These are phyloP conservation scores for Entelurus aequoreus DNA, from an alignment of 2,113 vertebrate species.

Conservation along the genomic window DNA sequence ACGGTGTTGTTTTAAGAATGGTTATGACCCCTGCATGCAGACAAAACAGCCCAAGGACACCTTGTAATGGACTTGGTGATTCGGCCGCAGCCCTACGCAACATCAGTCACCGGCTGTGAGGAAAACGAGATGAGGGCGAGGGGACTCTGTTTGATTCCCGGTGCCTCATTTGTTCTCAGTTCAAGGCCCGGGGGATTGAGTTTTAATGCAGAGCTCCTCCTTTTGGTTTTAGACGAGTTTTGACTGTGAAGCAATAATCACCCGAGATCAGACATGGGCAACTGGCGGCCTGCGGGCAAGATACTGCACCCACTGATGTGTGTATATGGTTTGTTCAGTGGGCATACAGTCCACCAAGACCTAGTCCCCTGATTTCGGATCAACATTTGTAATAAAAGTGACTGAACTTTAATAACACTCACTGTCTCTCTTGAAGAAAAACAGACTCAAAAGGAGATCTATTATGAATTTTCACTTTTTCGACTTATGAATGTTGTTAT, in stretches of 20 bases:
- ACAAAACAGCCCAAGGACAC: constrained; percentile 37
- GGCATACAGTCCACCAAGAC: too few relatives aligned
- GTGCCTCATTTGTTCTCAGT: constrained; percentile 37
- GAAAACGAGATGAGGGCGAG: background rate
- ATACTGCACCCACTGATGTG: too few relatives aligned
- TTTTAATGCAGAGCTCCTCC: constrained; percentile 38
- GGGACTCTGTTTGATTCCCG: constrained; percentile 46
- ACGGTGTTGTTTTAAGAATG: constrained; percentile 41
- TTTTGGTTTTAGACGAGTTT: constrained; percentile 40
- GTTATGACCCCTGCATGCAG: constrained; percentile 40
- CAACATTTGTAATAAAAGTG: too few relatives aligned
- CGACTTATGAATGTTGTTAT: too few relatives aligned
- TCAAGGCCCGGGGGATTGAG: constrained; percentile 39
- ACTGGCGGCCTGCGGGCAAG: too few relatives aligned
- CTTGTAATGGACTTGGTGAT: constrained; percentile 38
- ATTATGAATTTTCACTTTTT: too few relatives aligned
- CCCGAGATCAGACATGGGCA: too few relatives aligned
- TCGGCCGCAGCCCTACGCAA: background rate
- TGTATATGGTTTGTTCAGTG: too few relatives aligned
- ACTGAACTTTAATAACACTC: too few relatives aligned
- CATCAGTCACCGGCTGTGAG: constrained; percentile 40
- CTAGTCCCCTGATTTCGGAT: too few relatives aligned
- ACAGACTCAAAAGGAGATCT: too few relatives aligned
- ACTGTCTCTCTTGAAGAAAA: too few relatives aligned
- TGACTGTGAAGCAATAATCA: constrained; percentile 53